Evolutionary conservation across 2,888 invertebrate species (phyloP), one percentile per base, ranked within the genome.

Genomic region (Thymelicus sylvestris): DNA sequence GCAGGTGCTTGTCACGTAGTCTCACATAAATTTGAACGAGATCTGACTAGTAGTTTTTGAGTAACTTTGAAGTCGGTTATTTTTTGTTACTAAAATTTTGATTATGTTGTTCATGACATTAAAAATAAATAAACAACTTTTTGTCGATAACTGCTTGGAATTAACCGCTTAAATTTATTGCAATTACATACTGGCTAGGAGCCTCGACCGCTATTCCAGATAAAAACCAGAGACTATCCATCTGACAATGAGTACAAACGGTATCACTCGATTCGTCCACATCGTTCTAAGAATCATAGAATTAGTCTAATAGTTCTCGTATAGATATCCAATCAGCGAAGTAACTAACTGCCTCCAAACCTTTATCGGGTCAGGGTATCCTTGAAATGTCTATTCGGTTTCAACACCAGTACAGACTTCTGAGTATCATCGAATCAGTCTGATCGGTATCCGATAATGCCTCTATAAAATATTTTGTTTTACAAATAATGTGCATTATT

Each of bases 81-180:
- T n/a, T n/a, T n/a, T n/a, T n/a, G n/a, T n/a, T n/a, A n/a, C n/a
- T n/a, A n/a, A n/a, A n/a, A n/a, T n/a, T n/a, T n/a, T n/a, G n/a
- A n/a, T n/a, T n/a, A n/a, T n/a, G n/a, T n/a, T n/a, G n/a, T n/a
- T 55, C n/a, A 39, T 12, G 59, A 61, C 50, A 70, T 67, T 67
- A 61, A 50, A 70, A 70, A 70, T 70, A 70, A 70, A 70, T 70
- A 70, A 65, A 60, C 70, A 31, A 38, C 60, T 70, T 70, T 70
- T 70, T 70, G 48, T 24, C 15, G 52, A 61, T 61, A 70, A 66
- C 60, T 60, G 52, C 66, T 52, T 66, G 60, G 65, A 66, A 77
- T 81, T 77, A 78, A 72, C 74, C 65, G 76, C 74, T 76, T 78
- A 79, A 80, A 83, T 84, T 81, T 77, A 80, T 77, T 77, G 78